phyloP scores from a whole-genome alignment of 2,797 vertebrate genomes.

The Crenichthys baileyi region DNA sequence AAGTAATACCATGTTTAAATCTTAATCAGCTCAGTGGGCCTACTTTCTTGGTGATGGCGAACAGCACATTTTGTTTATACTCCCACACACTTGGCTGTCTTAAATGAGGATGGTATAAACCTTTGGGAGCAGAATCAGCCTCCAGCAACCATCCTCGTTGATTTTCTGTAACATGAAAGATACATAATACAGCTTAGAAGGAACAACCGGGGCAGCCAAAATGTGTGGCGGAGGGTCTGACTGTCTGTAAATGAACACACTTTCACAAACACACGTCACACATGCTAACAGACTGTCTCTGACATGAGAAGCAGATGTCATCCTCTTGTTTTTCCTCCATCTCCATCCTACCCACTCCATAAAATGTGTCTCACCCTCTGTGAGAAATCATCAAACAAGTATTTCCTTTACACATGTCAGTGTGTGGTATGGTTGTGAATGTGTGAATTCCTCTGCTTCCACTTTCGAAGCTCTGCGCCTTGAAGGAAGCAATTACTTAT shows the following conservation, averaged over 20 bases:
- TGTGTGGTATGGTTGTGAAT: slow-evolving; percentile 19
- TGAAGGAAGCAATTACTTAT: background rate
- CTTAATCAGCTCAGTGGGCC: slow-evolving; percentile 48
- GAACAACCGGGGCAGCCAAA: slow-evolving; percentile 27
- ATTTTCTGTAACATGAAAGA: slow-evolving; percentile 62
- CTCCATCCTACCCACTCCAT: slow-evolving; percentile 36
- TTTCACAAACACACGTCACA: slow-evolving; percentile 19
- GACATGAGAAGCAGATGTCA: slow-evolving; percentile 50
- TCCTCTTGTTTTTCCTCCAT: slow-evolving; percentile 33
- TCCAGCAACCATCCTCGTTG: slow-evolving; percentile 64
- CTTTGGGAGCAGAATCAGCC: slow-evolving; percentile 57
- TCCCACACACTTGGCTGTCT: slow-evolving; percentile 69
- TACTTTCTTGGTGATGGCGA: slow-evolving; percentile 45
- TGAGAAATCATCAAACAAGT: slow-evolving; percentile 47
- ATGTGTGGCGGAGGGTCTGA: slow-evolving; percentile 30
- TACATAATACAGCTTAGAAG: slow-evolving; percentile 37
- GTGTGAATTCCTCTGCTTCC: slow-evolving; percentile 17
- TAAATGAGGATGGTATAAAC: slow-evolving; percentile 64
- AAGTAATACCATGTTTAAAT: slow-evolving; percentile 52
- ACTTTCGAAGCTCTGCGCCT: slow-evolving; percentile 13
- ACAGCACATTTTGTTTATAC: slow-evolving; percentile 61
- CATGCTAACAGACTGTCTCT: slow-evolving; percentile 5
- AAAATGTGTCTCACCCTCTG: slow-evolving; percentile 56
- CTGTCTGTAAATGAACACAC: slow-evolving; percentile 45
- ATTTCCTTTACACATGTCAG: slow-evolving; percentile 38